Percentiles rank a stretch among this genome's conserved stretches.
These are phyloP conservation scores for Nemopilema nomurai DNA, from an alignment of 30 jellyfish, hydroid and myxozoan genomes.

Conservation along the genomic window DNA sequence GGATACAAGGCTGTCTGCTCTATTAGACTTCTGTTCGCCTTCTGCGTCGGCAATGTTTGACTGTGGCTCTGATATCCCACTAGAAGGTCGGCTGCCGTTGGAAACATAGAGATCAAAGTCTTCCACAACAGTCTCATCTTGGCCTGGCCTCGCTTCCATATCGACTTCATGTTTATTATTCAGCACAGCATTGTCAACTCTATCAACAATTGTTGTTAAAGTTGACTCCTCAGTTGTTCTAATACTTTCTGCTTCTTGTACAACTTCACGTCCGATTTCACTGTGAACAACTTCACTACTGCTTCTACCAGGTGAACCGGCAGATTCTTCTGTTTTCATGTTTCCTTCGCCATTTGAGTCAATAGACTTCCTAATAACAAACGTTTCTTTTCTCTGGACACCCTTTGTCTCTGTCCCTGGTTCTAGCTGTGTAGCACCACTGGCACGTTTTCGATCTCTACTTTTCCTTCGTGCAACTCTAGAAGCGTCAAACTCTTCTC, in stretches of 20 bases:
- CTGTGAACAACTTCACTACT: neutral
- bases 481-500: slow-evolving; percentile 1
- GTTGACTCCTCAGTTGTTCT: neutral
- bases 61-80: slow-evolving; percentile 34
- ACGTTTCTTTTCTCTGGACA: slow-evolving; percentile 32
- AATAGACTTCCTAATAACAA: neutral
- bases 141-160: slow-evolving; percentile 5
- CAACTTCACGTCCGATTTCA: neutral
- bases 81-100: slow-evolving; percentile 49
- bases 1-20: neutral
- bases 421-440: neutral
- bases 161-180: neutral
- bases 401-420: neutral
- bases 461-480: neutral
- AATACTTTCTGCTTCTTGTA: neutral
- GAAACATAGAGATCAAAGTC: slow-evolving; percentile 47
- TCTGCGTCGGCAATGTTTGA: neutral
- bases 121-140: slow-evolving; percentile 29
- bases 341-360: neutral
- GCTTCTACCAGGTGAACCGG: neutral
- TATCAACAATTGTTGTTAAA: neutral
- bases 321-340: neutral
- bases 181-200: neutral
- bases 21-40: neutral
- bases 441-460: neutral